phyloP scores from a whole-genome alignment of 2,888 invertebrate genomes.

The Odiellus spinosus region DNA sequence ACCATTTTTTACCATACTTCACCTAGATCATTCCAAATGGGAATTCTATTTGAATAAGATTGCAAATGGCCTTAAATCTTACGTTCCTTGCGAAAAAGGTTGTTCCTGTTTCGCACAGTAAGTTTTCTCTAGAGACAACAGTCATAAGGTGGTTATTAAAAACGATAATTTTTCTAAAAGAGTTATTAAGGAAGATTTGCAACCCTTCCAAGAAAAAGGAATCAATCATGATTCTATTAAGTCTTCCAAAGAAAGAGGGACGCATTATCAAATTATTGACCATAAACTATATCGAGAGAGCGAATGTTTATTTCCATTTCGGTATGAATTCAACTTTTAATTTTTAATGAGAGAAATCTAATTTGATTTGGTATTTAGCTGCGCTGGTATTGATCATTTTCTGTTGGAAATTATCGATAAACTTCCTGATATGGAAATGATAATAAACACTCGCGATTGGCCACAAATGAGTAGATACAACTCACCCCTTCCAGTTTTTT shows the following conservation, averaged over 20 bases:
- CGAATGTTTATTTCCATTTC: slow-evolving; percentile 77
- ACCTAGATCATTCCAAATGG: too few species aligned
- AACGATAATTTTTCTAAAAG: too few species aligned
- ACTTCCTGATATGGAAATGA: slow-evolving; percentile 65
- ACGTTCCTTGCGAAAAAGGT: too few species aligned
- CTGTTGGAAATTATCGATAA: slow-evolving; percentile 46
- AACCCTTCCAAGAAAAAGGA: slow-evolving; percentile 45
- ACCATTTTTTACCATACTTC: too few species aligned
- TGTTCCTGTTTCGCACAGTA: too few species aligned
- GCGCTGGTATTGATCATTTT: slow-evolving; percentile 80
- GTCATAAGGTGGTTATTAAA: too few species aligned
- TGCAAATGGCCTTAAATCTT: too few species aligned
- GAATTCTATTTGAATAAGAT: too few species aligned
- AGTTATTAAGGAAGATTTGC: slow-evolving; percentile 48
- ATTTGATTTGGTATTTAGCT: slow-evolving; percentile 37
- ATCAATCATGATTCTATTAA: slow-evolving; percentile 50
- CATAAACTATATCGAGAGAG: slow-evolving; percentile 62
- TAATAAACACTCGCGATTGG: slow-evolving; percentile 82
- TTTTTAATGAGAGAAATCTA: not conserved
- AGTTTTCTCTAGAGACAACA: too few species aligned
- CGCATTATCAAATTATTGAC: slow-evolving; percentile 65
- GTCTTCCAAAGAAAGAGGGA: slow-evolving; percentile 45
- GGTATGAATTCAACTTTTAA: slow-evolving; percentile 20
- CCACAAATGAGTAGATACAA: slow-evolving; percentile 57
- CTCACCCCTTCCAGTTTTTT: slow-evolving; percentile 62